Base-by-base conservation (phyloP, 37 sponge, comb jelly and placozoan species). In the Haliclona indistincta region DNA sequence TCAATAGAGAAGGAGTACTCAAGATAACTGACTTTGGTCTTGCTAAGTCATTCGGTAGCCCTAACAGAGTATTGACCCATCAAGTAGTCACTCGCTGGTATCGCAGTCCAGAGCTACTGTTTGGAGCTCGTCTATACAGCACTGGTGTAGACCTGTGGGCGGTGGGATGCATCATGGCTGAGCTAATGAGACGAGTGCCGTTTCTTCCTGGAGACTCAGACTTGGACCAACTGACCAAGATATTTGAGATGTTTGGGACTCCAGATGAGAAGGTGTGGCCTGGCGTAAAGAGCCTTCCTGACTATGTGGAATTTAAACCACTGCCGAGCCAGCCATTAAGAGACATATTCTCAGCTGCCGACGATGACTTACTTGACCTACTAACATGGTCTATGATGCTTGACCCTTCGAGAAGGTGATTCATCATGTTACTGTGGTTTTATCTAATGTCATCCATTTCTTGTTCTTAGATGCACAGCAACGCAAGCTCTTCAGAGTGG, bases 51-150 rank as follows among this genome's bases (percentile, higher is more conserved):
- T 98, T 85, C 79, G 99, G 96, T 1, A 87, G 90, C 26, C 99
- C 99, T 5, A 78, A 89, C 25, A 74, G 96, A 20, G 65, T 69
- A n/a, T 79, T 94, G 62, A 94, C 96, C 2, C 90, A 95, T 61
- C 91, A 95, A 63, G 99, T 98, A 4, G 99, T 98, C 17, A 98
- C 99, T 13, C 71, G 97, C 44, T 98, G 99, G 99, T 98, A 98
- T 65, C 75, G 99, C 7, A 81, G 86, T 62, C 99, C 99, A 0
- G 99, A 98, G 68, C 82, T 98, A 38, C 76, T 98, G 54, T 98
- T 90, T 85, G 99, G 99, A 37, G 99, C 99, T 30, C 67, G 81
- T 26, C 78, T 93, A 43, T 98, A 98, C 69, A 89, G 95, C 23
- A 93, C 99, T 28, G 95, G 99, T 3, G 84, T 98, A 43, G 99